Base-by-base conservation (phyloP, 2,888 invertebrate genomes). In the Aleiodes alternator region DNA sequence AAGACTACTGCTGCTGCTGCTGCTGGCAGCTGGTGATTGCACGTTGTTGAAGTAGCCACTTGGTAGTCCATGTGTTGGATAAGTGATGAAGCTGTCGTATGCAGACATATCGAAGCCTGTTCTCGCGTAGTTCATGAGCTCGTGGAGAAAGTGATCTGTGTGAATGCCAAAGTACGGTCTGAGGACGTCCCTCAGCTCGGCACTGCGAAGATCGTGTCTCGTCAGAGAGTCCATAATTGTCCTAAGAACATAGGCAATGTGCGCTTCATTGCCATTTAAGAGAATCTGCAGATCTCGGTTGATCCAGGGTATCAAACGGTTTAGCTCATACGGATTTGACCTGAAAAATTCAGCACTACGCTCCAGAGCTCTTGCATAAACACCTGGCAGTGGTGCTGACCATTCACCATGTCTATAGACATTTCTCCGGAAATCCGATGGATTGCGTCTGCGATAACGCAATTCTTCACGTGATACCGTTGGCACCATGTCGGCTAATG, bases 91-190 rank as follows among this genome's bases (percentile, higher is more conserved):
- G 29, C 94, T 91, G 87, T 96, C 96, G 84, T 95, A 96, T n/a
- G 95, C 96, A 72, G 93, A 91, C 93, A 98, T 93, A 86, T 96
- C 96, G 87, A 94, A 96, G 0, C 96, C 96, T 11, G 97, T 96
- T 38, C 95, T 92, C 48, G 98, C 96, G 90, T 95, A 98, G 87
- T 94, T 94, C 83, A 94, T 93, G 77, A 98, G 92, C 87, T 98
- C 98, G 87, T 98, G 97, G 48, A 96, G 92, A 87, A 98, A 98
- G 89, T 98, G 98, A 75, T 94, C 93, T 0, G 97, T 96, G 80
- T 94, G 92, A 0, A 91, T 90, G 23, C 94, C 93, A 78, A 97
- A 91, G 87, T 94, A 95, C 12, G 94, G 93, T 38, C 91, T 91
- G 70, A 97, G 89, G 12, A 93, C 91, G 56, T 93, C 92, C 53